Percentiles rank a stretch among this genome's conserved stretches.
phyloP scores from a whole-genome alignment of 2,888 invertebrate species.

The Watsonalla cultraria region DNA sequence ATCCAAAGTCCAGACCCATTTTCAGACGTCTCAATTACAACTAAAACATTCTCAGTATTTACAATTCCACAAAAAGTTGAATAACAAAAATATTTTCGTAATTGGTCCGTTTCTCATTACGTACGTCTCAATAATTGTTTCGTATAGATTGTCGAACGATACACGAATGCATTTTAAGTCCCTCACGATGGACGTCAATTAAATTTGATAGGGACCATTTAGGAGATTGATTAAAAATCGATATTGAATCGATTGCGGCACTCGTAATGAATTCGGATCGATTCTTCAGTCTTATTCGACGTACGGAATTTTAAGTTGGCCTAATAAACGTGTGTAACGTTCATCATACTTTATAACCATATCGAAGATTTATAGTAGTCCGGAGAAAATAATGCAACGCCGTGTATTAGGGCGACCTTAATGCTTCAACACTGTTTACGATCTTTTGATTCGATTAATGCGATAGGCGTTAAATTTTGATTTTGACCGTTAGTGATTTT shows the following conservation, averaged over 20 bases:
- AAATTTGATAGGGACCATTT: conserved; percentile 65
- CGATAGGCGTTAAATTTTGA: neutral
- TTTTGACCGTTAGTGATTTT: neutral
- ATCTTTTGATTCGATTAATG: neutral
- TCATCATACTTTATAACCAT: conserved; percentile 30
- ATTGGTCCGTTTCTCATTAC: conserved; percentile 31
- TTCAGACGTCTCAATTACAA: conserved; percentile 1
- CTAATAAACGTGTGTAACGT: conserved; percentile 32
- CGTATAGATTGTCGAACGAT: conserved; percentile 32
- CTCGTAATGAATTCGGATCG: conserved; percentile 40
- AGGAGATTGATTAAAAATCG: conserved; percentile 66
- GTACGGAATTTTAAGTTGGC: conserved; percentile 43
- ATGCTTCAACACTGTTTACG: neutral
- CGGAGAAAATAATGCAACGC: conserved; percentile 4
- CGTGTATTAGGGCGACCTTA: neutral
- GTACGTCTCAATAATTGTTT: conserved; percentile 27
- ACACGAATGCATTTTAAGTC: conserved; percentile 42
- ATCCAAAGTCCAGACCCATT: neutral
- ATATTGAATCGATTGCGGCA: conserved; percentile 48
- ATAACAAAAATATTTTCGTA: conserved; percentile 10
- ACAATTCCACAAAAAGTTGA: neutral
- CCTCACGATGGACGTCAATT: conserved; percentile 63
- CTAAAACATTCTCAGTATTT: neutral
- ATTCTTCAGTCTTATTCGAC: conserved; percentile 18
- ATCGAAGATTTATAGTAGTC: conserved; percentile 7